Evolutionary conservation across 2,888 invertebrate species (phyloP).

Genomic region (Trissoscelio sp.): DNA sequence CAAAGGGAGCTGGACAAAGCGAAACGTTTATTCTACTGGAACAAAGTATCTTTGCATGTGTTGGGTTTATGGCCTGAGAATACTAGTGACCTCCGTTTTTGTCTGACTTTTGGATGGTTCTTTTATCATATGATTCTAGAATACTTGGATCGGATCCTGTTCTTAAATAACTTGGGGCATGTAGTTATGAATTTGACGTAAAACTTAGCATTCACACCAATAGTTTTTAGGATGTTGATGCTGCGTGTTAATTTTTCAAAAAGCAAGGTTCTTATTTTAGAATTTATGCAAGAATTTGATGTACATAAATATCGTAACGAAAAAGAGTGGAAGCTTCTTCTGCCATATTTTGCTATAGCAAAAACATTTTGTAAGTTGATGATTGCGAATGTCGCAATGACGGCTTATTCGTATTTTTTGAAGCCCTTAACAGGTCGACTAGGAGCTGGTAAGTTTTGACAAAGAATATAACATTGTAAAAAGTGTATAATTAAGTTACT

Average conservation of each 20-base stretch:
- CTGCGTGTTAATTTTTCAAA: conserved; percentile 72
- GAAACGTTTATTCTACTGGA: conserved; percentile 73
- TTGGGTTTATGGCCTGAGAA: conserved; percentile 77
- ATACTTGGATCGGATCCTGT: conserved; percentile 75
- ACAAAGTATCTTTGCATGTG: conserved; percentile 71
- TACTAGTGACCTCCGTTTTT: conserved; percentile 71
- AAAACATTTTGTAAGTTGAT: conserved; percentile 74
- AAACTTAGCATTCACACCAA: conserved; percentile 76
- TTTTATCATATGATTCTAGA: conserved; percentile 75
- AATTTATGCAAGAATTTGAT: conserved; percentile 74
- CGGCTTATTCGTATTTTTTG: conserved; percentile 75
- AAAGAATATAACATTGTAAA: too few relatives aligned
- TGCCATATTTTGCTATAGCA: conserved; percentile 73
- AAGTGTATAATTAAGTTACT: too few relatives aligned
- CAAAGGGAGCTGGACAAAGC: conserved; percentile 72
- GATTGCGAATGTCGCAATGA: conserved; percentile 73
- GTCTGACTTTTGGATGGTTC: conserved; percentile 74
- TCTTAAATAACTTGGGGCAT: conserved; percentile 74
- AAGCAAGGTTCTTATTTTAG: conserved; percentile 72
- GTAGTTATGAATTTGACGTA: conserved; percentile 77
- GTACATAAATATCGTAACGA: conserved; percentile 67
- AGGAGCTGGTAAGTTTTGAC: conserved; percentile 42
- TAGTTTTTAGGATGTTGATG: conserved; percentile 75
- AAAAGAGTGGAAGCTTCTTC: conserved; percentile 71
- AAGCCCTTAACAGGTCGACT: conserved; percentile 75